Evolutionary conservation across 1,140 invertebrate species (phyloP).

Genomic region (Pomacea maculata): DNA sequence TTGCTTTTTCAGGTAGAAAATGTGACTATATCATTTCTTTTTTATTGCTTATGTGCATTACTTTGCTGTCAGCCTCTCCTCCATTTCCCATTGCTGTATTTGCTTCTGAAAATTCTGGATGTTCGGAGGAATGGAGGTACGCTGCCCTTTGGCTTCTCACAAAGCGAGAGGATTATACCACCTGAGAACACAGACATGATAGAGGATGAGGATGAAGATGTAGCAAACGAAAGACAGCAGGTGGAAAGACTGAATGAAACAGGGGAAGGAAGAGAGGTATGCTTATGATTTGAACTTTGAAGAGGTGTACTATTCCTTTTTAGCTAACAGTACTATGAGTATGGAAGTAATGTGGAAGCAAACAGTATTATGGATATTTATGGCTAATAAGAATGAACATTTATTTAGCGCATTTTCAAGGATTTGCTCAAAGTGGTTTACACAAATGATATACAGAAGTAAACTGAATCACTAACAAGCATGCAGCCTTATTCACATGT

Average conservation of each 20-base stretch:
- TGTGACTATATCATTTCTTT: background rate
- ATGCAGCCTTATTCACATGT: no score
- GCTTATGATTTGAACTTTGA: no score
- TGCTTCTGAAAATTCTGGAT: constrained; percentile 76
- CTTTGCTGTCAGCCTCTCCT: constrained; percentile 61
- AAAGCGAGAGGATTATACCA: constrained; percentile 12
- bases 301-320: background rate
- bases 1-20: no score
- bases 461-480: no score
- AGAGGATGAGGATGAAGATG: constrained; percentile 76
- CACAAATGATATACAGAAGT: no score
- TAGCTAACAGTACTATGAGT: no score
- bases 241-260: constrained; percentile 57
- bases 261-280: constrained; percentile 1
- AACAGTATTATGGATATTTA: no score
- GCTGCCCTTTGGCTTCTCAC: constrained; percentile 29
- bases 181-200: constrained; percentile 38
- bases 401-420: no score
- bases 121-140: constrained; percentile 75
- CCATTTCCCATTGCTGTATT: constrained; percentile 74
- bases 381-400: no score
- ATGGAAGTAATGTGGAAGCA: no score
- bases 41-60: background rate
- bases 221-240: constrained; percentile 75
- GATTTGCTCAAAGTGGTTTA: no score